A percentile compares a stretch with the other conserved stretches of the same genome.
Conservation (phyloP, 2,113 vertebrate species). For the Nymphicus hollandicus region DNA sequence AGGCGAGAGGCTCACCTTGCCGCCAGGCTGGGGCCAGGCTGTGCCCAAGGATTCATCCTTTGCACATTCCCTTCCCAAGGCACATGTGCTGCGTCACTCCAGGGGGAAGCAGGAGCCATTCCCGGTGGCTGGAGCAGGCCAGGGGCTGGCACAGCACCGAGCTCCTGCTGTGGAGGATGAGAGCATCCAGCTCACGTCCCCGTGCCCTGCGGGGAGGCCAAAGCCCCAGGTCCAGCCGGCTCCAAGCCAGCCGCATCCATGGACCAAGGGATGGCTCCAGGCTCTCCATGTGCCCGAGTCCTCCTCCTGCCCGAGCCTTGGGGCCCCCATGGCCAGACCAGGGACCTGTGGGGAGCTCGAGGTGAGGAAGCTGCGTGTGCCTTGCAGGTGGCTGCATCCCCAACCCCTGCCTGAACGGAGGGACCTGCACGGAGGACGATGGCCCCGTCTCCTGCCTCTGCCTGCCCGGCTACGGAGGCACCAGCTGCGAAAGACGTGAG, state of each 20-base stretch:
- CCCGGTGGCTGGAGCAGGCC: fast-evolving
- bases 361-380: conserved; percentile 33
- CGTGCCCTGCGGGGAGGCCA: not conserved
- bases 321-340: not conserved
- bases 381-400: conserved; percentile 83
- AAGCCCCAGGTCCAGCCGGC: not conserved
- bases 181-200: not conserved
- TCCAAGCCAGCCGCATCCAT: fast-evolving
- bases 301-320: not conserved
- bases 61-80: fast-evolving
- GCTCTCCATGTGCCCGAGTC: fast-evolving
- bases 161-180: not conserved
- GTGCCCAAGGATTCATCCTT: fast-evolving
- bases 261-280: fast-evolving
- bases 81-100: fast-evolving
- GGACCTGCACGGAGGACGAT: conserved; percentile 84
- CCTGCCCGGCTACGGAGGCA: conserved; percentile 87
- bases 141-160: not conserved
- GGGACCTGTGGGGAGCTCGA: not conserved
- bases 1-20: not conserved
- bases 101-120: not conserved
- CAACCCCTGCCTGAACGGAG: conserved; percentile 90
- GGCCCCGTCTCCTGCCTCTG: conserved; percentile 77
- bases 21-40: not conserved
- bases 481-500: conserved; percentile 85